Evolutionary conservation across 2,888 invertebrate species (phyloP), one percentile per base, ranked within the genome.

Genomic region (Scaptodrosophila latifasciaeformis): DNA sequence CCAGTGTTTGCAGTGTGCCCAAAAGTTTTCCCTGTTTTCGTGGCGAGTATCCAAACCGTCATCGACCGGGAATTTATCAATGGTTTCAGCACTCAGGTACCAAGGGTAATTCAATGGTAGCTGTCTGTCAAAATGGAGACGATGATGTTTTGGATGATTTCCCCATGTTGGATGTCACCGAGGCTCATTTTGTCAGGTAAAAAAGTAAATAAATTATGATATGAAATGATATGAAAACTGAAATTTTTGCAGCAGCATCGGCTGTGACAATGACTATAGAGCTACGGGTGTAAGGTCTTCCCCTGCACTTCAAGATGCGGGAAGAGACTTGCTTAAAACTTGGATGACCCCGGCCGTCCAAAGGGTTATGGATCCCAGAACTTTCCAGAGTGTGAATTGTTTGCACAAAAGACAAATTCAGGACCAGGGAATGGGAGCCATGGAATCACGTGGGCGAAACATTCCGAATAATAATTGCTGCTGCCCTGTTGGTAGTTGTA

Each of bases 171-270:
- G 70, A 77, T 21, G 57, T 62, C 3, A 77, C 78, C 2, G 78
- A 80, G 30, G 49, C 52, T 3, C 70, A 74, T 21, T 80, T 34
- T 24, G 15, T 74, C 7, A 60, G 72, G 72, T 72, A 66, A 7
- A 1, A n/a, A 2, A 12, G 6, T 31, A 2, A 31, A 13, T 13
- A 31, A 9, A 12, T 31, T 12, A 31, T 10, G 3, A 6, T 9
- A 9, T 5, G 27, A 6, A 27, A 6, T 27, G 27, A 27, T 13
- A 34, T 34, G 2, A 34, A 34, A 13, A 6, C 12, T 10, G 6
- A 6, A 9, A 34, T 9, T 2, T 5, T n/a, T 6, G 7, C 9
- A 9, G 2, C 18, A 50, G 50, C n/a, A 27, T 63, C 15, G 58
- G 50, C 6, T 56, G 49, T 13, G 40, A 30, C 6, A 34, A 54